Base-by-base conservation (phyloP, 1,140 invertebrate species). In the Tenebrio molitor region DNA sequence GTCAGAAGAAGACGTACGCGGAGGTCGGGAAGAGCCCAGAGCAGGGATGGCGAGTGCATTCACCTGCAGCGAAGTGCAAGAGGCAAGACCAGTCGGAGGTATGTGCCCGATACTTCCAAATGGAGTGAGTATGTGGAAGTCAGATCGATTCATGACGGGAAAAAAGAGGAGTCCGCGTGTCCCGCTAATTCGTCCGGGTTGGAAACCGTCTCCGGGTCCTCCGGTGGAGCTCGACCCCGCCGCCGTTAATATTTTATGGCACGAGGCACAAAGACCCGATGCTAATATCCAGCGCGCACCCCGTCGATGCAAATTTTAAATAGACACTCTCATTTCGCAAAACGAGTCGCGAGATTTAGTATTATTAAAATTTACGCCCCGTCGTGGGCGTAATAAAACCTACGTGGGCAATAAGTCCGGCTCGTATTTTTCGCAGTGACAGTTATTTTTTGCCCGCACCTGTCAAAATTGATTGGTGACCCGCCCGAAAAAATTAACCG, bases 331-430 rank as follows among this genome's bases (percentile, higher is more conserved):
- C 39, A 53, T 71, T 71, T 65, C 62, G 19, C 12, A 44, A 71
- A 71, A 39, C 25, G 39, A n/a, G 39, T 25, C 23, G 70, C 25
- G 46, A 71, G 70, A 71, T 71, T 71, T 71, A 71, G 41, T 46
- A 64, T 71, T 65, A 71, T 71, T 71, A 58, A 65, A 71, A 71
- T 71, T 71, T 71, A 71, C 64, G 41, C 70, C 34, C 34, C 58
- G 16, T 25, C n/a, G 39, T 65, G 62, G 58, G 58, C 36, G 58
- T 42, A 62, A 25, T 39, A 41, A 46, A 62, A 12, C 17, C 15
- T 33, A 25, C 67, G 19, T 17, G 39, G 46, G 23, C 25, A 69
- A 69, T 62, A 58, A 33, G 46, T 29, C 41, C 19, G 10, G 14
- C 16, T 19, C 70, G 41, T 66, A 71, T 70, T 46, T 71, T 50